These are phyloP conservation scores for Dorcus parallelipipedus DNA, from an alignment of 2,888 invertebrate species.

Conservation along the genomic window DNA sequence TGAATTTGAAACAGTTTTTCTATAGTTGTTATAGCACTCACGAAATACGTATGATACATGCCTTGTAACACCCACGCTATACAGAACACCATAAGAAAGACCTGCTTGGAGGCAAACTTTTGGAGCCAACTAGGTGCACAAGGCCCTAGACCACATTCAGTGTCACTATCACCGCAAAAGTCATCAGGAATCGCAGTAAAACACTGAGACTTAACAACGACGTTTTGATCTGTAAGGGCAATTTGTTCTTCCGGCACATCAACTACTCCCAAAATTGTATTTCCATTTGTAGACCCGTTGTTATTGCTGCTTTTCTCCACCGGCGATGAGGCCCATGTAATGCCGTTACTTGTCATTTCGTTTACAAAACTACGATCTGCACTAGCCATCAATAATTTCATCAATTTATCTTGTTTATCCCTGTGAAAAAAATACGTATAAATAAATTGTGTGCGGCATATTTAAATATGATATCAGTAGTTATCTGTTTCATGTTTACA, in stretches of 20 bases:
- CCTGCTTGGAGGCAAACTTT: constrained; percentile 79
- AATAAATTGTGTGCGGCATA: background rate
- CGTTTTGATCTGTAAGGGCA: constrained; percentile 38
- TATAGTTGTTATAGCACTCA: constrained; percentile 88
- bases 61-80: constrained; percentile 85
- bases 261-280: constrained; percentile 24
- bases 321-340: constrained; percentile 18
- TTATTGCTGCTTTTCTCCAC: constrained; percentile 40
- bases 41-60: constrained; percentile 93
- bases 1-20: constrained; percentile 90
- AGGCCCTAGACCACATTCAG: constrained; percentile 77
- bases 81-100: constrained; percentile 84
- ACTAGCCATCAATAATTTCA: background rate
- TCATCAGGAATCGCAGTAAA: constrained; percentile 31
- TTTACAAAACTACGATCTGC: background rate
- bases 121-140: constrained; percentile 74
- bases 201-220: constrained; percentile 35
- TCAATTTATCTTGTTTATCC: background rate
- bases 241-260: constrained; percentile 43
- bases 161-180: constrained; percentile 49
- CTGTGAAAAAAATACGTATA: background rate
- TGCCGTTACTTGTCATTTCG: background rate
- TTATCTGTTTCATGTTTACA: background rate
- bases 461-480: background rate
- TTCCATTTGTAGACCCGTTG: constrained; percentile 41